Evolutionary conservation across 2,888 invertebrate species (phyloP).

Genomic region (Cosmia pyralina): DNA sequence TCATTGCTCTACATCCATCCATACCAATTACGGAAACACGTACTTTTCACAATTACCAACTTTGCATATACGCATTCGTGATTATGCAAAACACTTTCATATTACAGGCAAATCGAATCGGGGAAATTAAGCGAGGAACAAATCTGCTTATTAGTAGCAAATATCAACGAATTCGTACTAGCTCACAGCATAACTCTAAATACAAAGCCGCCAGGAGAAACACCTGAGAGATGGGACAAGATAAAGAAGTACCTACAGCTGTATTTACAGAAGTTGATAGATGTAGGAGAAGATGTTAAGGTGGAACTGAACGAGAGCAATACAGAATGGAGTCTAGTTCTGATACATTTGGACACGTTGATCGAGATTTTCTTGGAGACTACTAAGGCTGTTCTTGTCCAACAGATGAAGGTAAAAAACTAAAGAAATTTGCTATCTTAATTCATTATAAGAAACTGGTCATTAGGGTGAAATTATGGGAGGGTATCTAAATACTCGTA

Average conservation of each 20-base stretch:
- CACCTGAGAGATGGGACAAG: conserved; percentile 87
- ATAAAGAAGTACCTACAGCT: conserved; percentile 85
- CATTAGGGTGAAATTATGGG: not conserved
- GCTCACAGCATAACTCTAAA: conserved; percentile 88
- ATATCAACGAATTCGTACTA: conserved; percentile 90
- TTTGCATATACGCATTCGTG: conserved; percentile 44
- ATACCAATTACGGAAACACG: conserved; percentile 30
- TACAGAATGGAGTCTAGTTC: conserved; percentile 82
- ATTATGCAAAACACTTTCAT: conserved; percentile 44
- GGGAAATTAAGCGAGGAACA: conserved; percentile 81
- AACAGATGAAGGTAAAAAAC: conserved; percentile 89
- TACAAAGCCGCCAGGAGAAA: conserved; percentile 87
- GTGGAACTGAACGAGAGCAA: conserved; percentile 85
- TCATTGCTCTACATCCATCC: conserved; percentile 20
- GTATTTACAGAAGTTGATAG: conserved; percentile 86
- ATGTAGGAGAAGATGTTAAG: conserved; percentile 87
- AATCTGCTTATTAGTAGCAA: conserved; percentile 87
- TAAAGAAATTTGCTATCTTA: not conserved
- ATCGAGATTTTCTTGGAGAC: conserved; percentile 90
- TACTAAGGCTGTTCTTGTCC: conserved; percentile 89
- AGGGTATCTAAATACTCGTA: not conserved
- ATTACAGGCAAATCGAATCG: conserved; percentile 82
- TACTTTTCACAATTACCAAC: conserved; percentile 41
- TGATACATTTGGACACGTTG: conserved; percentile 86
- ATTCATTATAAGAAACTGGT: not conserved